These are phyloP conservation scores for Camarhynchus parvulus DNA, from an alignment of 2,113 vertebrate genomes.

Conservation along the genomic window DNA sequence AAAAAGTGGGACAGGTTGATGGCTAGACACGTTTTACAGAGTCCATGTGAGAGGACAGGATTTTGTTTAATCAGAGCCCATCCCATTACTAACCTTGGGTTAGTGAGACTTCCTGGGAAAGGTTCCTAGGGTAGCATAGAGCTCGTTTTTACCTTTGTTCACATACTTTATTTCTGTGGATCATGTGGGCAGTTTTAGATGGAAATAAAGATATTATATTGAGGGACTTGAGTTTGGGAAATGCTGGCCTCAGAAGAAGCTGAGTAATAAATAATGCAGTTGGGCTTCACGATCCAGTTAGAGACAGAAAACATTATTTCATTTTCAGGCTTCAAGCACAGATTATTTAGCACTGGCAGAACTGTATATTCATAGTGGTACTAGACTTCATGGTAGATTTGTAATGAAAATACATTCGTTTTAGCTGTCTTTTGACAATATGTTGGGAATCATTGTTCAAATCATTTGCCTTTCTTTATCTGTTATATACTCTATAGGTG, in stretches of 20 bases:
- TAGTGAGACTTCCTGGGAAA: not conserved
- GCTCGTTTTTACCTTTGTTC: not conserved
- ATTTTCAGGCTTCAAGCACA: not conserved
- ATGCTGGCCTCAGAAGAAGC: not conserved
- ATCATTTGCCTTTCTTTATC: not conserved
- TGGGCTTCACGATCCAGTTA: not conserved
- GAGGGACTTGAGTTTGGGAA: not conserved
- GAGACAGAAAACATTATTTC: not conserved
- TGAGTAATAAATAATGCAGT: not conserved
- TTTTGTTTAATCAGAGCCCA: not conserved
- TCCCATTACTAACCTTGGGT: not conserved
- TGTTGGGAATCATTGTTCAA: not conserved
- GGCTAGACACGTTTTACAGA: not conserved
- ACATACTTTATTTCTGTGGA: not conserved
- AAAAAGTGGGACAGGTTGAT: not conserved
- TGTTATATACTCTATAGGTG: not conserved
- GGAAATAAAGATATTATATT: not conserved
- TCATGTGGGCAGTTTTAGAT: not conserved
- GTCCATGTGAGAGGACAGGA: accelerated
- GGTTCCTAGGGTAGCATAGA: not conserved
- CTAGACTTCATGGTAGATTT: not conserved
- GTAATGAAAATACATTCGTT: not conserved
- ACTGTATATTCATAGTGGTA: not conserved
- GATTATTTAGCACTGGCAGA: not conserved
- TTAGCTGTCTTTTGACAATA: not conserved